Base-by-base conservation (phyloP, 2,888 invertebrate genomes). In the Sepioteuthis lessoniana region DNA sequence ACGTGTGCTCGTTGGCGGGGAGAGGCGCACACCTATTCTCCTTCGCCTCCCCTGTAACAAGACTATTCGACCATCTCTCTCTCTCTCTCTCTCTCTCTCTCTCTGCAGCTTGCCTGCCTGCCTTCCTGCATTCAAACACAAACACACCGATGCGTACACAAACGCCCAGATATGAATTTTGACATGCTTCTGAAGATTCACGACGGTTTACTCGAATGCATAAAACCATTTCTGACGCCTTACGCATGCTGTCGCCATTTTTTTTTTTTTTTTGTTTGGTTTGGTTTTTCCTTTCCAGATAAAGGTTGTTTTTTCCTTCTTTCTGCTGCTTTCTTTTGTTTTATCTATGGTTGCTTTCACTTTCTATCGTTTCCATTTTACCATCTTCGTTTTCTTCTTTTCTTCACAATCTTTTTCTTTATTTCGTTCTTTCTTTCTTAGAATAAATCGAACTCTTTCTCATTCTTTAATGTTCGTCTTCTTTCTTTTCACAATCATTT, bases 141-240 rank as follows among this genome's bases (percentile, higher is more conserved):
- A 76, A 76, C 76, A 76, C 76, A 76, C n/a, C 76, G 76, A 76
- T 76, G 76, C 76, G 76, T 76, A 76, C 76, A 76, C 76, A 76
- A 76, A 76, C 76, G 76, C 76, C 76, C n/a, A n/a, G 76, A 76
- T 76, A 76, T 76, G 76, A 76, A 76, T 76, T 76, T 31, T 76
- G 76, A 76, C 76, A 76, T 35, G 76, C 76, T 76, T 76, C 76
- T 35, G 76, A 76, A n/a, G 76, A 76, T 76, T 16, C 76, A 13
- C 76, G 76, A 76, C 76, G 76, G 76, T 76, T 76, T n/a, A n/a
- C 76, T 35, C n/a, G n/a, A 76, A 13, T 76, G n/a, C 35, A 76
- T 76, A 35, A 76, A 76, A 76, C 76, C 76, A 76, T n/a, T 76
- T 76, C 76, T 76, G 76, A 76, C n/a, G 76, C 76, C n/a, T 76